These are phyloP conservation scores for Mylabris phalerata DNA, from an alignment of 1,140 invertebrate genomes.

Conservation along the genomic window DNA sequence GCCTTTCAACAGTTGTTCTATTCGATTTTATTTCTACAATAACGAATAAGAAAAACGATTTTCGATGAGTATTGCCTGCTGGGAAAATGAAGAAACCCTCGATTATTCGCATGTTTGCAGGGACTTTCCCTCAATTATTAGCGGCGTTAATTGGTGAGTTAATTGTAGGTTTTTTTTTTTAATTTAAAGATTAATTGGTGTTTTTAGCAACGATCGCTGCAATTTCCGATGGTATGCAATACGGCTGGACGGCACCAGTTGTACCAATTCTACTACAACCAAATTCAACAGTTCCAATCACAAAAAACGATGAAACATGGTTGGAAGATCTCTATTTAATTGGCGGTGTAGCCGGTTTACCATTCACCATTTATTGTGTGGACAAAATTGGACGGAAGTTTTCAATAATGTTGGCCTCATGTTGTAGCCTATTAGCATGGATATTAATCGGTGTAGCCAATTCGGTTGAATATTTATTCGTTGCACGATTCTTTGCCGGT, in stretches of 20 bases:
- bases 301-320: constrained; percentile 44
- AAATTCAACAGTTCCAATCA: constrained; percentile 33
- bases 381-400: constrained; percentile 58
- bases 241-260: constrained; percentile 58
- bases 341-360: constrained; percentile 53
- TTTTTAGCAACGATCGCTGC: constrained; percentile 35
- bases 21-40: too few species aligned
- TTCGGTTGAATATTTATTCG: constrained; percentile 42
- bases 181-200: not conserved
- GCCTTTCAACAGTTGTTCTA: too few species aligned
- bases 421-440: constrained; percentile 59
- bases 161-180: not conserved
- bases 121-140: constrained; percentile 5
- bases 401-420: constrained; percentile 49
- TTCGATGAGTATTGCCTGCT: not conserved
- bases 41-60: not conserved
- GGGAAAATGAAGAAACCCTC: constrained; percentile 4
- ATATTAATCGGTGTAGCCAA: constrained; percentile 46
- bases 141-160: constrained; percentile 8
- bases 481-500: constrained; percentile 42
- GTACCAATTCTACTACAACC: constrained; percentile 44
- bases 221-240: constrained; percentile 38
- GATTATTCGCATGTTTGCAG: constrained; percentile 3
- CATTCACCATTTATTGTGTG: constrained; percentile 47
- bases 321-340: constrained; percentile 54